Percentiles rank a stretch among this genome's conserved stretches.
These are phyloP conservation scores for Stomorhina lunata DNA, from an alignment of 2,888 invertebrate species.

Conservation along the genomic window DNA sequence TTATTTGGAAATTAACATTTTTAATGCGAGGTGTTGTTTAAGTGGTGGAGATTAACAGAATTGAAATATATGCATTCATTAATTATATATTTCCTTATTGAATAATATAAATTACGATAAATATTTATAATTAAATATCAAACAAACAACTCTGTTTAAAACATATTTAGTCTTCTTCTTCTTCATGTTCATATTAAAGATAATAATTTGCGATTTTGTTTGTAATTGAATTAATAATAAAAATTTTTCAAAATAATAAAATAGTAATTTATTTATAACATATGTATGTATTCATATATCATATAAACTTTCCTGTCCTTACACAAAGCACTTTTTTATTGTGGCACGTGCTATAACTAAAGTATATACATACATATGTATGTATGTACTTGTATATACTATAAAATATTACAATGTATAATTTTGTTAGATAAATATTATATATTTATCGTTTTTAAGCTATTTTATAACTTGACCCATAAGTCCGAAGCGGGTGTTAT, in stretches of 20 bases:
- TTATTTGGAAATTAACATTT: conserved; percentile 59
- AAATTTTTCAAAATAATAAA: neutral
- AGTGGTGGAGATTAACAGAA: conserved; percentile 47
- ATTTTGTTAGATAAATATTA: too few relatives aligned
- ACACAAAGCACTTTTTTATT: too few relatives aligned
- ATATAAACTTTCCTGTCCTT: too few relatives aligned
- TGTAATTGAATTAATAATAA: neutral
- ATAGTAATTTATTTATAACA: conserved; percentile 21
- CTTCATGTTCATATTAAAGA: conserved; percentile 14
- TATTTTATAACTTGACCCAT: too few relatives aligned
- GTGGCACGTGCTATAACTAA: too few relatives aligned
- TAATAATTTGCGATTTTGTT: neutral
- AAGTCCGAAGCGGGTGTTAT: too few relatives aligned
- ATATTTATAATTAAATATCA: neutral
- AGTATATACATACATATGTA: too few relatives aligned
- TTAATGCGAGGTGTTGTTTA: conserved; percentile 59
- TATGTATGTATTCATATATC: too few relatives aligned
- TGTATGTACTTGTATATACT: too few relatives aligned
- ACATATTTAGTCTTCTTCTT: conserved; percentile 43
- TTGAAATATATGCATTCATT: neutral
- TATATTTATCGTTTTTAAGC: too few relatives aligned
- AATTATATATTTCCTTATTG: neutral
- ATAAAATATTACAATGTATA: too few relatives aligned
- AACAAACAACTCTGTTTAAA: conserved; percentile 28
- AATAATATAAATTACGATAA: conserved; percentile 3